Evolutionary conservation across 2,797 vertebrate species (phyloP), one percentile per base, ranked within the genome.

Genomic region (Moxostoma hubbsi): DNA sequence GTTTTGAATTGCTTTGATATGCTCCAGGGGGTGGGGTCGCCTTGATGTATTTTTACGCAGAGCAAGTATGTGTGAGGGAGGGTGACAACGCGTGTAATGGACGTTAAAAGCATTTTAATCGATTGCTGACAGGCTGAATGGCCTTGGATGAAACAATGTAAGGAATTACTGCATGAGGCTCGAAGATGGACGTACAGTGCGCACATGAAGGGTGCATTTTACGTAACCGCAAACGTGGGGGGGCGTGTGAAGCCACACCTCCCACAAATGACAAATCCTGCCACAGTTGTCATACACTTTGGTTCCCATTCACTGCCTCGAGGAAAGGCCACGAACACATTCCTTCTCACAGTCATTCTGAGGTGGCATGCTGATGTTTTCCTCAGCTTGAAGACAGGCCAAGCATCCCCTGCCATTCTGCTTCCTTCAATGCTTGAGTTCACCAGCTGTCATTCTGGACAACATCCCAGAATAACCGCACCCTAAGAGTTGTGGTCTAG

Each of bases 11-110:
- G 62, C 65, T 61, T 62, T 43, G 36, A n/a, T 13, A 61, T 61
- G 62, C 68, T 36, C 24, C 49, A 13, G 63, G 66, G 54, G 59
- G 81, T 83, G 68, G 58, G 36, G 57, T 73, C 47, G 45, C 9
- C 15, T 5, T 49, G 50, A 13, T 65, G 43, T 75, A 59, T 63
- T 55, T 70, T 36, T 9, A 59, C 69, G 46, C 61, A 51, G 53
- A 15, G 55, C 65, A 45, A 59, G 54, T 49, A 50, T 24, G 46
- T 43, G 18, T 9, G 43, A 63, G 54, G 46, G 18, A 67, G 58
- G 74, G 36, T 13, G 79, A 9, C 79, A 76, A 89, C 90, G 84
- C 89, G 82, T 85, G 66, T 88, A 91, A 91, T 91, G 81, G 84
- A 87, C 7, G 59, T 81, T 80, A 81, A 73, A 85, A 88, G 79